phyloP scores from a whole-genome alignment of 2,888 invertebrate genomes.

The Apamea crenata region DNA sequence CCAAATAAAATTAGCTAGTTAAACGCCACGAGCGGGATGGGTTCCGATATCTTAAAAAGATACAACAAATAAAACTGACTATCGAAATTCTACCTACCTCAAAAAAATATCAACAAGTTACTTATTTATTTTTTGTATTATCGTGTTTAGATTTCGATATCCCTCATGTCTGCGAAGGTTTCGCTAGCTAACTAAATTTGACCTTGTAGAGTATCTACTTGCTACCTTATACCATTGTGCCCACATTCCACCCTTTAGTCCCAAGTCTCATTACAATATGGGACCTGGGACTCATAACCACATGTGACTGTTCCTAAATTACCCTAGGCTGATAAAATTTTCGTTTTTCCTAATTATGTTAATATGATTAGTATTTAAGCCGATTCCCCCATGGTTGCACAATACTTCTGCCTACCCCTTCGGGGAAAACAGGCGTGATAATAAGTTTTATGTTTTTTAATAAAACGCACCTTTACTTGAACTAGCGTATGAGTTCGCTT shows the following conservation, averaged over 20 bases:
- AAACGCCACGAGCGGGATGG: not conserved
- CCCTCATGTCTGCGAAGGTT: not conserved
- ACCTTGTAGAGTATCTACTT: not conserved
- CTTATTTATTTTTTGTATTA: too few species aligned
- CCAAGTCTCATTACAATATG: not conserved
- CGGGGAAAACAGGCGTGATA: not conserved
- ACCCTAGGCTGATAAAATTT: too few species aligned
- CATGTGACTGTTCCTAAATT: too few species aligned
- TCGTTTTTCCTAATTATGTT: too few species aligned
- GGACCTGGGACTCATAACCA: not conserved
- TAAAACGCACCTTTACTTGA: conserved; percentile 34
- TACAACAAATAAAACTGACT: not conserved
- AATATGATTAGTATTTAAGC: too few species aligned
- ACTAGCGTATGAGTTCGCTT: conserved; percentile 16
- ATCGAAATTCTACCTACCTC: not conserved
- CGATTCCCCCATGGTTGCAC: too few species aligned
- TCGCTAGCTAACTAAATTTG: not conserved
- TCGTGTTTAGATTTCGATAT: not conserved
- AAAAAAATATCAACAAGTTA: not conserved
- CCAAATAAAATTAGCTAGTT: too few species aligned
- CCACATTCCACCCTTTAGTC: too few species aligned
- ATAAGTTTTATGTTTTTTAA: not conserved
- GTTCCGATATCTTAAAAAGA: not conserved
- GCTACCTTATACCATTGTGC: too few species aligned
- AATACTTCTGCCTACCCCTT: not conserved